These are phyloP conservation scores for Melierax canorus DNA, from an alignment of 2,113 vertebrate genomes.

Conservation along the genomic window DNA sequence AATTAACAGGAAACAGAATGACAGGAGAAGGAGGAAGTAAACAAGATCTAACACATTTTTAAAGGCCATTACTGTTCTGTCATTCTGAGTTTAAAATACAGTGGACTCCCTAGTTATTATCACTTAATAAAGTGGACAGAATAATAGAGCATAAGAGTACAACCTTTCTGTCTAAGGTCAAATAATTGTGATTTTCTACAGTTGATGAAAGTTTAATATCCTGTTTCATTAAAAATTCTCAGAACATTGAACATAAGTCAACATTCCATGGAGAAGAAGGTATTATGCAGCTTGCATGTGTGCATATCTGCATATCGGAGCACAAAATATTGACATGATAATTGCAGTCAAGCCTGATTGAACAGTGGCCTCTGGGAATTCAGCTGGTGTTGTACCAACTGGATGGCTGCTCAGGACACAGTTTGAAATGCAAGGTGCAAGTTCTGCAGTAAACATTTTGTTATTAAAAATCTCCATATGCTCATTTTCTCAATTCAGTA, in stretches of 20 bases:
- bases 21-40: background rate
- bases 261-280: constrained; percentile 80
- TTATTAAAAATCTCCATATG: constrained; percentile 10
- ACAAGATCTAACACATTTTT: background rate
- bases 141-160: background rate
- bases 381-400: constrained; percentile 88
- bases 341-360: constrained; percentile 91
- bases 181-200: constrained; percentile 68
- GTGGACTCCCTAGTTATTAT: background rate
- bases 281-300: constrained; percentile 83
- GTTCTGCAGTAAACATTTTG: constrained; percentile 39
- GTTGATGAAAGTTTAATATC: constrained; percentile 74
- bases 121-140: background rate
- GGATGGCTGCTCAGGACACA: constrained; percentile 92
- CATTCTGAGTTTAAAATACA: background rate
- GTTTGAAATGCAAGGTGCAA: constrained; percentile 89
- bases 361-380: constrained; percentile 86
- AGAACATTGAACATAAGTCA: constrained; percentile 77
- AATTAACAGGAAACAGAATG: background rate
- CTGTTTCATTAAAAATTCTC: constrained; percentile 79
- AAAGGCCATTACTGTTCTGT: background rate
- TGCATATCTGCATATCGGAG: constrained; percentile 86
- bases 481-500: background rate
- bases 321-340: constrained; percentile 97
- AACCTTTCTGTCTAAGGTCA: constrained; percentile 65